Conservation (phyloP, 1,140 invertebrate species). For the Drosophila triauraria region DNA sequence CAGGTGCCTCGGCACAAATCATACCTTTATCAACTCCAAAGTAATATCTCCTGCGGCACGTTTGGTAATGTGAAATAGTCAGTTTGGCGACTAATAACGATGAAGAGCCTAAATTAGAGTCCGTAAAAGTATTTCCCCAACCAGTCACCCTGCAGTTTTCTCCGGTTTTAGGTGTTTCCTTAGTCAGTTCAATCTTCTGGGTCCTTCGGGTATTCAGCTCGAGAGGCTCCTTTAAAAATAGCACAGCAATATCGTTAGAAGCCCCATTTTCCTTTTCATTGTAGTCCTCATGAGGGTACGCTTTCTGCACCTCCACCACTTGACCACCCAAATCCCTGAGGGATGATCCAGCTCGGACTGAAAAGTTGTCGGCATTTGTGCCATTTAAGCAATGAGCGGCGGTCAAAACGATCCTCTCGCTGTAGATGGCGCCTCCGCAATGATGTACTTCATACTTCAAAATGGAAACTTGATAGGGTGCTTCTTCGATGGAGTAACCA, state of each 20-base stretch:
- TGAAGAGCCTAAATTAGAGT: too few relatives aligned
- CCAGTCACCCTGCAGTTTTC: not conserved
- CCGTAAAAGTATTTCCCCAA: not conserved
- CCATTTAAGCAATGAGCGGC: slow-evolving; percentile 17
- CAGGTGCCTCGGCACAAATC: slow-evolving; percentile 1
- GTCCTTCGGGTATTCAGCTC: not conserved
- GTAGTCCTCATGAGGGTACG: too few relatives aligned
- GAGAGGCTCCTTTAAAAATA: not conserved
- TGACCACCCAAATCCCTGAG: not conserved
- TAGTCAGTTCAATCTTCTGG: not conserved
- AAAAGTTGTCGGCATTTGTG: not conserved
- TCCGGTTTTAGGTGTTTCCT: not conserved
- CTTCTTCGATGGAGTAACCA: not conserved
- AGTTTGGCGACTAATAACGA: not conserved
- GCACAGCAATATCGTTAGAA: slow-evolving; percentile 3
- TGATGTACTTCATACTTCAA: accelerated
- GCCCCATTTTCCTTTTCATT: too few relatives aligned
- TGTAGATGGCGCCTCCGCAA: slow-evolving; percentile 27
- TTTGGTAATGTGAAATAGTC: not conserved
- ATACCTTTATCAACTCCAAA: not conserved
- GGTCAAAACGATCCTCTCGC: slow-evolving; percentile 13
- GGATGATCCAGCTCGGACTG: slow-evolving; percentile 3
- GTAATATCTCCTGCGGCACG: not conserved
- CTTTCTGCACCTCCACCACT: too few relatives aligned
- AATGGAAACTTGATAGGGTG: slow-evolving; percentile 16